A percentile compares a stretch with the other conserved stretches of the same genome.
phyloP scores from a whole-genome alignment of 2,797 vertebrate species.

The Dipus sagitta region DNA sequence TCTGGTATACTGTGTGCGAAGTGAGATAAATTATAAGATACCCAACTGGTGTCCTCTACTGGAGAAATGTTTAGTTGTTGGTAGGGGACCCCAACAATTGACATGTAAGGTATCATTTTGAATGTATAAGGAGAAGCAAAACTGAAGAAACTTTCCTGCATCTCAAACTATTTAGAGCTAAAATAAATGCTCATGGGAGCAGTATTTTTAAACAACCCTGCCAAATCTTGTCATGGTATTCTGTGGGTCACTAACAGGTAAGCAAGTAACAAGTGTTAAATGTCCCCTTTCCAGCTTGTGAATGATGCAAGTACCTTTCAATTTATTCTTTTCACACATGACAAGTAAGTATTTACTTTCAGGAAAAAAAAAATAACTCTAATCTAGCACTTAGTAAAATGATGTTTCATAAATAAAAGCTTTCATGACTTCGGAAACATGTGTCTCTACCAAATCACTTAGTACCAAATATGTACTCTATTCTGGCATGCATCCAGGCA shows the following conservation, averaged over 20 bases:
- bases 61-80: neutral
- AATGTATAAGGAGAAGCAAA: neutral
- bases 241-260: neutral
- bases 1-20: neutral
- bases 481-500: neutral
- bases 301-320: neutral
- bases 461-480: neutral
- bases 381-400: neutral
- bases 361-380: neutral
- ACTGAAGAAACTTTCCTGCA: neutral
- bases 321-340: neutral
- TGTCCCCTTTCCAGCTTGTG: neutral
- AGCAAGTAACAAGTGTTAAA: neutral
- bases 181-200: neutral
- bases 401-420: neutral
- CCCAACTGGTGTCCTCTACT: neutral
- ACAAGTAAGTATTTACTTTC: neutral
- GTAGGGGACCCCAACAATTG: neutral
- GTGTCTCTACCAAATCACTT: constrained; percentile 37
- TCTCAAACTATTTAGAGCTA: neutral
- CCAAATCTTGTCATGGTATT: neutral
- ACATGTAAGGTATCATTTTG: neutral
- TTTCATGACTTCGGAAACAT: neutral
- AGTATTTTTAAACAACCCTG: neutral
- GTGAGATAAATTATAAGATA: neutral